These are phyloP conservation scores for Epicauta chinensis DNA, from an alignment of 1,140 invertebrate genomes.

Conservation along the genomic window DNA sequence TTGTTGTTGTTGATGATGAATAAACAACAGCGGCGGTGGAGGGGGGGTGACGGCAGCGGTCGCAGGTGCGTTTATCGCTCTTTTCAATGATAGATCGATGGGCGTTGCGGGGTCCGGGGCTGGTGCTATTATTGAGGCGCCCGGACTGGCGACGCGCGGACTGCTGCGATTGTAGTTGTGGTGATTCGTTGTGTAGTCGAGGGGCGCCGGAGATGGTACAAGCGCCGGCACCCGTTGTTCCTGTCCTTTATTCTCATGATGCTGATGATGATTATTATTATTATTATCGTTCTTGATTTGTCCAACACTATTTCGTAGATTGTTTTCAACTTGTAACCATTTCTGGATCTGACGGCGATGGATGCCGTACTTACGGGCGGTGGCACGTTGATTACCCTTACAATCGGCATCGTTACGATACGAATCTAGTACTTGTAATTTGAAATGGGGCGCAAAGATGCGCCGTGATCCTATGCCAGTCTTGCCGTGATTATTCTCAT, in stretches of 20 bases:
- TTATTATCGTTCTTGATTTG: conserved; percentile 28
- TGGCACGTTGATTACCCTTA: conserved; percentile 76
- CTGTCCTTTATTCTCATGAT: not conserved
- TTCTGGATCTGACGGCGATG: conserved; percentile 82
- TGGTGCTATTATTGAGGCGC: not conserved
- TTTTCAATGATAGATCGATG: conserved; percentile 40
- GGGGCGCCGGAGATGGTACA: conserved; percentile 18
- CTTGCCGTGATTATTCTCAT: conserved; percentile 42
- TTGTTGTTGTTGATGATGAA: conserved; percentile 20
- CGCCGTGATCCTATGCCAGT: conserved; percentile 64
- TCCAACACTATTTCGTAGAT: conserved; percentile 60
- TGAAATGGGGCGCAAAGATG: conserved; percentile 79
- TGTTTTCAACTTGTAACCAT: conserved; percentile 77
- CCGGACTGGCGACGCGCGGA: conserved; percentile 21
- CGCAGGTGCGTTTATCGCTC: conserved; percentile 37
- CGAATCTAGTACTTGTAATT: conserved; percentile 76
- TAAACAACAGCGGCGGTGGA: conserved; percentile 33
- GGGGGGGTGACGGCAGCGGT: conserved; percentile 37
- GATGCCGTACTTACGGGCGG: conserved; percentile 79
- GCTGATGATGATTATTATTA: not conserved
- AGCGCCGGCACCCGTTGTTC: conserved; percentile 4
- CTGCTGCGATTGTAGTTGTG: conserved; percentile 10
- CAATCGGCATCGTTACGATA: conserved; percentile 77
- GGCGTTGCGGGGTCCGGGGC: conserved; percentile 35
- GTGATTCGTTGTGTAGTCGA: conserved; percentile 31